These are phyloP conservation scores for Saccostrea echinata DNA, from an alignment of 1,140 invertebrate species.

Conservation along the genomic window DNA sequence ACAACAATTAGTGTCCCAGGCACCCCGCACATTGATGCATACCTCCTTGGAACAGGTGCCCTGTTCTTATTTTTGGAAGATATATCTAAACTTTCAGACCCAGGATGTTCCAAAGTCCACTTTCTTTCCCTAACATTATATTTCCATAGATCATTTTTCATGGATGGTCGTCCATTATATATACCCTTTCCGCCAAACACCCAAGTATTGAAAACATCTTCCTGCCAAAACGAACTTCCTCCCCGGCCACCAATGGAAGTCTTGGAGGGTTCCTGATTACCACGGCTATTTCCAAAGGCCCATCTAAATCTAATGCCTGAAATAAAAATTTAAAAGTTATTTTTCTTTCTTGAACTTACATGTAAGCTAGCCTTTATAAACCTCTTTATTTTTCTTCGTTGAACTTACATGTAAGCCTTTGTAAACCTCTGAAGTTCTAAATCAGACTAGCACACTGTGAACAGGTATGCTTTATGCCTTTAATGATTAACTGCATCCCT, in stretches of 20 bases:
- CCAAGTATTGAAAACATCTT: constrained; percentile 50
- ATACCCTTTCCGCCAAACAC: constrained; percentile 65
- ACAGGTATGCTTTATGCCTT: too few relatives aligned
- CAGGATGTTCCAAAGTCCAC: constrained; percentile 59
- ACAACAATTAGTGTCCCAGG: constrained; percentile 56
- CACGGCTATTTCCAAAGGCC: constrained; percentile 27
- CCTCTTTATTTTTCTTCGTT: too few relatives aligned
- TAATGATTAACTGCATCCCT: too few relatives aligned
- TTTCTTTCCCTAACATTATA: constrained; percentile 39
- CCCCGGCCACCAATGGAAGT: constrained; percentile 33
- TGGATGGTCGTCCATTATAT: constrained; percentile 8
- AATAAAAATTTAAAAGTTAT: neutral
- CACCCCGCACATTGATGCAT: constrained; percentile 60
- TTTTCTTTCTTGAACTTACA: too few relatives aligned
- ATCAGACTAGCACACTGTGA: too few relatives aligned
- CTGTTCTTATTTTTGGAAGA: neutral
- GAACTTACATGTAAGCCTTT: too few relatives aligned
- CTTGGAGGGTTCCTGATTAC: constrained; percentile 29
- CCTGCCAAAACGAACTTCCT: constrained; percentile 42
- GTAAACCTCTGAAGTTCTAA: too few relatives aligned
- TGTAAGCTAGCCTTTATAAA: too few relatives aligned
- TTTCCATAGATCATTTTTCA: constrained; percentile 69
- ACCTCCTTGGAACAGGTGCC: constrained; percentile 58
- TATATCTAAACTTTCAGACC: constrained; percentile 23
- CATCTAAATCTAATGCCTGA: constrained; percentile 43